Evolutionary conservation across 1,140 invertebrate species (phyloP).

Genomic region (Aphidius ervi): DNA sequence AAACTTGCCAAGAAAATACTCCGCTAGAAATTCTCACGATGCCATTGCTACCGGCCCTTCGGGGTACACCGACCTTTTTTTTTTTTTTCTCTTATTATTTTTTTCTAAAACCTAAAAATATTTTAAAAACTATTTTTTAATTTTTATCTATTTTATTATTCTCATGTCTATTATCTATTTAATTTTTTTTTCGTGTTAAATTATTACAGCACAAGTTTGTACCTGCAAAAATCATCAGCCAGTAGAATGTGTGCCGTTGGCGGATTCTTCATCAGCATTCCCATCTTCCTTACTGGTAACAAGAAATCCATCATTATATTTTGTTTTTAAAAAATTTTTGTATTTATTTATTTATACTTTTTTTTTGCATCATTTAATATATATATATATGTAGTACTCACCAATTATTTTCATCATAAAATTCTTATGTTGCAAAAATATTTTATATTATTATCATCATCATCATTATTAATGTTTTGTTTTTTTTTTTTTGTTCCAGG

Average conservation of each 20-base stretch:
- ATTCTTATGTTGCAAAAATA: neutral
- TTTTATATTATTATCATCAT: conserved; percentile 4
- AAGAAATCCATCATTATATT: conserved; percentile 33
- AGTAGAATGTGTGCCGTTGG: conserved; percentile 87
- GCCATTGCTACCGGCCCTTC: conserved; percentile 35
- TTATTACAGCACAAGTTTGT: conserved; percentile 79
- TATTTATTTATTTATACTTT: neutral
- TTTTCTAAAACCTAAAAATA: neutral
- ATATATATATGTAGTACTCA: neutral
- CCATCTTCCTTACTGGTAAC: conserved; percentile 84
- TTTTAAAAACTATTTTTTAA: neutral
- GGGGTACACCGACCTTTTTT: conserved; percentile 36
- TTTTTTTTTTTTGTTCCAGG: conserved; percentile 55
- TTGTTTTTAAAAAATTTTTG: neutral
- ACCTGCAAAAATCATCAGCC: conserved; percentile 83
- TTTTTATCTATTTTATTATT: neutral
- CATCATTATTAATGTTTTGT: conserved; percentile 3
- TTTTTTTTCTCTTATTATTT: conserved; percentile 19
- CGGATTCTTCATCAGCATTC: conserved; percentile 90
- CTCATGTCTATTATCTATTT: conserved; percentile 1
- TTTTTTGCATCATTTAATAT: conserved; percentile 9
- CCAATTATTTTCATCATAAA: neutral
- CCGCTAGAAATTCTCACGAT: conserved; percentile 38
- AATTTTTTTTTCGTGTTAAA: conserved; percentile 28
- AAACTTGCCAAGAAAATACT: conserved; percentile 14